Conservation (phyloP, 2,888 invertebrate genomes). For the Drosophila conformis region DNA sequence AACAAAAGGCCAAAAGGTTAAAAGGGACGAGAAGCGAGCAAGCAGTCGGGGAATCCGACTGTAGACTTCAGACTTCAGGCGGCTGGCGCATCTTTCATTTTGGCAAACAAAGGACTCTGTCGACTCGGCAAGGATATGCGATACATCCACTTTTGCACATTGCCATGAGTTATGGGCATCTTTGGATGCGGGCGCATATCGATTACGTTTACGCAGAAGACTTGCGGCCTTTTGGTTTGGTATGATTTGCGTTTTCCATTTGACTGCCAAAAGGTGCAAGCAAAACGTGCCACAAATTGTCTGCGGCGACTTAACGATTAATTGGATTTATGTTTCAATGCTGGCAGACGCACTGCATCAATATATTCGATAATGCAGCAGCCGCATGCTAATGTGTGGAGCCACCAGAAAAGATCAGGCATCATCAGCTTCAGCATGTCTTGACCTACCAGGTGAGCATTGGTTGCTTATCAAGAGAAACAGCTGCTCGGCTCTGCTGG, state of each 20-base stretch:
- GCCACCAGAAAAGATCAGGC: neutral
- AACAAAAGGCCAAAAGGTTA: constrained; percentile 61
- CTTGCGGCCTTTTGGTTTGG: constrained; percentile 28
- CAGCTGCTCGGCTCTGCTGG: constrained; percentile 18
- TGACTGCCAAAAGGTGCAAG: constrained; percentile 64
- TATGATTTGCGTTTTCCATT: constrained; percentile 74
- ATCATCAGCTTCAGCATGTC: neutral
- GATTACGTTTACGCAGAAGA: constrained; percentile 55
- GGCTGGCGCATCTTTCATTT: constrained; percentile 56
- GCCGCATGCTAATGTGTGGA: neutral
- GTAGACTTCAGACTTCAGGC: neutral
- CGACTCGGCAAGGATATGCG: constrained; percentile 62
- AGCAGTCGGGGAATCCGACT: constrained; percentile 1
- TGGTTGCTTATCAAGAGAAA: neutral
- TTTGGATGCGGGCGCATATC: constrained; percentile 79
- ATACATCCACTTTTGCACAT: constrained; percentile 83
- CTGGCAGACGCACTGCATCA: constrained; percentile 43
- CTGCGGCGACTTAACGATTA: constrained; percentile 72
- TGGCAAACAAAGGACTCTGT: constrained; percentile 59
- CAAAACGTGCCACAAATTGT: constrained; percentile 69
- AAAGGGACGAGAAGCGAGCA: constrained; percentile 29
- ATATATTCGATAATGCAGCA: constrained; percentile 61
- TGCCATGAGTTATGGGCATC: constrained; percentile 79
- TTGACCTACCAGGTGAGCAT: constrained; percentile 30
- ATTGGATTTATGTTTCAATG: constrained; percentile 67